Evolutionary conservation across 1,140 invertebrate genomes (phyloP), one percentile per base, ranked within the genome.

Genomic region (Anoplolepis gracilipes): DNA sequence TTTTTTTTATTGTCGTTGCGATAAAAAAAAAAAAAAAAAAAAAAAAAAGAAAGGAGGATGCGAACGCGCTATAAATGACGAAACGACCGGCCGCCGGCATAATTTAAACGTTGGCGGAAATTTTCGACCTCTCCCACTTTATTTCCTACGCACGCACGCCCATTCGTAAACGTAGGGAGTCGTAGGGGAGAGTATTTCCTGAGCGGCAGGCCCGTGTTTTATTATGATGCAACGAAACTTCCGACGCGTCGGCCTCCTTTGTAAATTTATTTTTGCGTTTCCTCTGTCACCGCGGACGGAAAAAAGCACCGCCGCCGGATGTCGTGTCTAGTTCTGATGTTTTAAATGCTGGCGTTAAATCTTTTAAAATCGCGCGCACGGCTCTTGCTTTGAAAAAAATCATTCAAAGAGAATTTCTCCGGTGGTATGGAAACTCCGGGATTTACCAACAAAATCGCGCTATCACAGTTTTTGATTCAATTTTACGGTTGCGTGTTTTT

Each of bases 41-140:
- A n/a, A n/a, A n/a, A n/a, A n/a, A n/a, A n/a, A n/a, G n/a, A n/a
- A n/a, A n/a, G n/a, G n/a, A n/a, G n/a, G n/a, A n/a, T 6, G 36
- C 65, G 67, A 39, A 73, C 30, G 53, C 13, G 65, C 53, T 59
- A 61, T 82, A 73, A 82, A 82, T 82, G 78, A 73, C 67, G 59
- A 33, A 73, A 82, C 78, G 78, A 70, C 77, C 49, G 76, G 30
- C 42, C 33, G 42, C 61, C 42, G 77, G 59, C 78, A 82, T 82
- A 73, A 82, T 82, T 82, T 82, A 82, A 82, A 82, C 30, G 78
- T 36, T 59, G 57, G 36, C 78, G 67, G 78, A 82, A 72, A 82
- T 82, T 82, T 82, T 82, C 67, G 78, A 81, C 78, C 70, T 81
- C 36, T 72, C 78, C 53, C 53, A 53, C 36, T 81, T 72, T 81